phyloP scores from a whole-genome alignment of 1,140 invertebrate genomes.

The Pseudobourletiella spinata region DNA sequence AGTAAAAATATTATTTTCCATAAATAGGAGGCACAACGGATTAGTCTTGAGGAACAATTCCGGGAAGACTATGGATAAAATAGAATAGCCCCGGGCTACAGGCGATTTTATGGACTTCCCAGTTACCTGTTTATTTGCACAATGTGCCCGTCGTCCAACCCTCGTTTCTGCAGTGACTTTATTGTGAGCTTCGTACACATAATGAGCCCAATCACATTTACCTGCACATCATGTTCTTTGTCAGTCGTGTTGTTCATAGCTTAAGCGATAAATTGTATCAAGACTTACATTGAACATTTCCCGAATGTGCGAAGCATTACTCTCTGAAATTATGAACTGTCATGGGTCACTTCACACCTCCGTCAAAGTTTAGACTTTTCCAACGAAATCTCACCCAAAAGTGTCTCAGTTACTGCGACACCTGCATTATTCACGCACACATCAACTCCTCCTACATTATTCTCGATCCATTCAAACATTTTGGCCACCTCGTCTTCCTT shows the following conservation, averaged over 20 bases:
- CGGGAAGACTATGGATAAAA: not conserved
- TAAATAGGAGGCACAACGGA: too few relatives aligned
- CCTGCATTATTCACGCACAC: constrained; percentile 68
- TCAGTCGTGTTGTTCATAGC: too few relatives aligned
- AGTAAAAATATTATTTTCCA: not conserved
- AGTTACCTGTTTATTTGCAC: constrained; percentile 48
- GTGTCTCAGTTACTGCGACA: constrained; percentile 32
- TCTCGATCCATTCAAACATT: constrained; percentile 55
- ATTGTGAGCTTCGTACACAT: constrained; percentile 56
- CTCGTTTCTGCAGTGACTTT: constrained; percentile 53
- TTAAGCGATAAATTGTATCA: too few relatives aligned
- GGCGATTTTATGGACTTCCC: not conserved
- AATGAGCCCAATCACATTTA: constrained; percentile 57
- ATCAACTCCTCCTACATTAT: constrained; percentile 54
- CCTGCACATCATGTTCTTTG: too few relatives aligned
- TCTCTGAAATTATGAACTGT: too few relatives aligned
- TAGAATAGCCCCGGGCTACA: too few relatives aligned
- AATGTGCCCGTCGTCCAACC: constrained; percentile 54
- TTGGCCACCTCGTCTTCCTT: constrained; percentile 54
- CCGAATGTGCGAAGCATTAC: constrained; percentile 23
- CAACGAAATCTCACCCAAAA: constrained; percentile 19
- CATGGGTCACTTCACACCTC: too few relatives aligned
- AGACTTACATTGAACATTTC: constrained; percentile 47
- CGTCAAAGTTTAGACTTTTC: too few relatives aligned
- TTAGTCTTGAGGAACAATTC: too few relatives aligned